Conservation (phyloP, 2,888 invertebrate species). For the Torymus aiolomorphi region DNA sequence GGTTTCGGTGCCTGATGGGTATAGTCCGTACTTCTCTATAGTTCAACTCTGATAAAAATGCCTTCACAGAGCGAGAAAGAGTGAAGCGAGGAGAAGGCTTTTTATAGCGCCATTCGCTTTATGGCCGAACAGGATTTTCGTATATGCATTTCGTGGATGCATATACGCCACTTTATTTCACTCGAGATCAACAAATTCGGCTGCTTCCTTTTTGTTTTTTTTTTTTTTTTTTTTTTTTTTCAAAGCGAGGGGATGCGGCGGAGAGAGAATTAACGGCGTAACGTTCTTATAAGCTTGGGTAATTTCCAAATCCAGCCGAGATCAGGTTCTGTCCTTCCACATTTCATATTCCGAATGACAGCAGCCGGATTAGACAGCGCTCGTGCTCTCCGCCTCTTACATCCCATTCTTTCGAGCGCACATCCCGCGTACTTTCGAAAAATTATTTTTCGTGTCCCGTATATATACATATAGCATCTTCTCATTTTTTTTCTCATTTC, state of each 20-base stretch:
- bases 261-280: too few relatives aligned
- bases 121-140: constrained; percentile 48
- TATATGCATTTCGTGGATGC: constrained; percentile 15
- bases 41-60: constrained; percentile 53
- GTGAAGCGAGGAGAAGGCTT: not conserved
- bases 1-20: constrained; percentile 45
- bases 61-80: constrained; percentile 21
- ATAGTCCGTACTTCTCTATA: constrained; percentile 46
- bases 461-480: not conserved
- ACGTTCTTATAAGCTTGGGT: not conserved
- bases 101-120: constrained; percentile 50
- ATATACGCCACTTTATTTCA: constrained; percentile 32
- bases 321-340: not conserved
- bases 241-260: too few relatives aligned
- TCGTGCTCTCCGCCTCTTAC: too few relatives aligned
- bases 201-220: too few relatives aligned
- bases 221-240: too few relatives aligned
- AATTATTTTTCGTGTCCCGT: constrained; percentile 10
- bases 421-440: constrained; percentile 23
- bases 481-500: not conserved
- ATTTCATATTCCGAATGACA: constrained; percentile 1
- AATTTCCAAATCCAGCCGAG: not conserved
- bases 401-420: not conserved
- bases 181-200: not conserved
- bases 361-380: not conserved